Base-by-base conservation (phyloP, 2,888 invertebrate genomes). In the Tridacna gigas region DNA sequence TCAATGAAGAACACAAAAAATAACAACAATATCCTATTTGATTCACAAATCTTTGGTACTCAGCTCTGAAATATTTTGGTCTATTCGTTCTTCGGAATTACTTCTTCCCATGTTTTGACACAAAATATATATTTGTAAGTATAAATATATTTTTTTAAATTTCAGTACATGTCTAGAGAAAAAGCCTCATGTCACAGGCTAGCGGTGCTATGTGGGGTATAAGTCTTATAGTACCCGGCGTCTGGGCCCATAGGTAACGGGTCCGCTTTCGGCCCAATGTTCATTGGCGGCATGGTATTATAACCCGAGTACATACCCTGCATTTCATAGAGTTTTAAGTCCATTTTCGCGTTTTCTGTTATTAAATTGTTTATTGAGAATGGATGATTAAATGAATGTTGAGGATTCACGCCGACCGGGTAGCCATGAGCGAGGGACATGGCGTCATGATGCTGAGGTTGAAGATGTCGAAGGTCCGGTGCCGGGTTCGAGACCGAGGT, bases 311-410 rank as follows among this genome's bases (percentile, higher is more conserved):
- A 93, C 79, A 90, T 91, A 25, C 88, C 89, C 79, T 92, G 92
- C 92, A 93, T 91, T 84, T 93, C 98, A 95, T 98, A 98, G 97
- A 98, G 84, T 85, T 89, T 98, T 92, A 98, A 96, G 95, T 98
- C 98, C 89, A 97, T 96, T 95, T 98, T 98, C 89, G 97, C 97
- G 95, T 97, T 97, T 77, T 93, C 92, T 28, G 93, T 98, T 88
- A 99, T 96, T 94, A 99, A 96, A 95, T 98, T 97, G 92, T 97
- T 98, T 95, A 99, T 99, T 95, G 98, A 98, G 96, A 99, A 99
- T 37, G 98, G 98, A 94, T 98, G 98, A 96, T 97, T 95, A 86
- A 94, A 94, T 45, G 94, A 92, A 89, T 95, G 94, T 51, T 94
- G 93, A 77, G 93, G 93, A 87, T 94, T 94, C 78, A 94, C 93